Evolutionary conservation across 53 echinoderm and acorn worm species (phyloP).

Genomic region (Hippasteria phrygiana): DNA sequence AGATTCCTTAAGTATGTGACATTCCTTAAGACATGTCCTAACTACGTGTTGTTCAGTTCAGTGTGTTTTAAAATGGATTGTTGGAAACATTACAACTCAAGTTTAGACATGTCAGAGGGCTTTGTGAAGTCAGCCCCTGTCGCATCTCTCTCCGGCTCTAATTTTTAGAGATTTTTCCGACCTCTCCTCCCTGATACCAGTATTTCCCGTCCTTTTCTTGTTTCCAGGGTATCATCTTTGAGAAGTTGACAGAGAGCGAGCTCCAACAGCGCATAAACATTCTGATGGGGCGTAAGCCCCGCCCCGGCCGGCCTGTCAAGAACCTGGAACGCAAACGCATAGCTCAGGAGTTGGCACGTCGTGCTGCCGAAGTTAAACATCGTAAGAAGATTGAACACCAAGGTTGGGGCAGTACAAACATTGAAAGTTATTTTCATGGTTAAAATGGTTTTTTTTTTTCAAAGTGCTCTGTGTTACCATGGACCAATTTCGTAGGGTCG

Average conservation of each 20-base stretch:
- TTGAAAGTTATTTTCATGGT: background rate
- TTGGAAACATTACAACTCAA: too few relatives aligned
- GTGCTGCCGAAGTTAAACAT: constrained; percentile 86
- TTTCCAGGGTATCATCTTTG: constrained; percentile 91
- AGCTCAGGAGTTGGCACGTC: constrained; percentile 92
- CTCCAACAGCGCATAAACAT: constrained; percentile 90
- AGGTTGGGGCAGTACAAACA: constrained; percentile 69
- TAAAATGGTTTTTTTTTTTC: background rate
- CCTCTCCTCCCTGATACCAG: too few relatives aligned
- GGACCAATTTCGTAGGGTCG: too few relatives aligned
- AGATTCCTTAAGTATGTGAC: too few relatives aligned
- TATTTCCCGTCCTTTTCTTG: background rate
- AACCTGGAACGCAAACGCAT: constrained; percentile 88
- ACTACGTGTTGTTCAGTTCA: too few relatives aligned
- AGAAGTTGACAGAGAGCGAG: constrained; percentile 90
- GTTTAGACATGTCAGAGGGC: too few relatives aligned
- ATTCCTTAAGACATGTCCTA: too few relatives aligned
- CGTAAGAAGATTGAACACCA: constrained; percentile 92
- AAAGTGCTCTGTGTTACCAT: background rate
- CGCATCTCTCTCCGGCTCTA: too few relatives aligned
- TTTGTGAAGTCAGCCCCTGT: too few relatives aligned
- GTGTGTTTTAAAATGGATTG: too few relatives aligned
- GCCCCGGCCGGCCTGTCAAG: constrained; percentile 78
- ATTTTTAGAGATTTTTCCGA: too few relatives aligned
- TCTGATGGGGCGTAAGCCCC: constrained; percentile 77